Evolutionary conservation across 1,140 invertebrate species (phyloP).

Genomic region (Drosophila simulans): DNA sequence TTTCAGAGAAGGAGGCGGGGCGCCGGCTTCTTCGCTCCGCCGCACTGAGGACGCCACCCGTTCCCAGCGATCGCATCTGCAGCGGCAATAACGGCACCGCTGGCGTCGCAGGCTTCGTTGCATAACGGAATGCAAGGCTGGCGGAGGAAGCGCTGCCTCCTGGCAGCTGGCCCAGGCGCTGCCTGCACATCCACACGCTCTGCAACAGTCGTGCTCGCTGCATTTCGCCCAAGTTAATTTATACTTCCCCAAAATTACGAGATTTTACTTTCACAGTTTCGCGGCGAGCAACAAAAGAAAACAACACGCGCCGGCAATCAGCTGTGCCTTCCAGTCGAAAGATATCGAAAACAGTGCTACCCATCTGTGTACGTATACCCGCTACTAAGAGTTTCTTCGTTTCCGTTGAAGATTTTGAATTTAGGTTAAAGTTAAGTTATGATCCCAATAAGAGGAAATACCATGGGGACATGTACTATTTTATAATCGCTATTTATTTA

Average conservation of each 20-base stretch:
- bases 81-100: neutral
- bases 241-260: slow-evolving; percentile 4
- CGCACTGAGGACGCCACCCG: neutral
- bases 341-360: neutral
- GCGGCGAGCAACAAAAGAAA: slow-evolving; percentile 5
- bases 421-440: too few species aligned
- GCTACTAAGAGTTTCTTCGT: too few species aligned
- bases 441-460: too few species aligned
- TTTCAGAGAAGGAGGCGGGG: too few species aligned
- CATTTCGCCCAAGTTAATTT: slow-evolving; percentile 34
- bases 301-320: slow-evolving; percentile 40
- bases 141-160: neutral
- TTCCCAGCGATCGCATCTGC: neutral
- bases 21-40: slow-evolving; percentile 1
- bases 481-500: too few species aligned
- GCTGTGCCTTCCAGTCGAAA: slow-evolving; percentile 11
- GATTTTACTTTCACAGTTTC: neutral
- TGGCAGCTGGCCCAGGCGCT: slow-evolving; percentile 7
- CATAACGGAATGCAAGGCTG: slow-evolving; percentile 3
- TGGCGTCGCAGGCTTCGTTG: slow-evolving; percentile 1
- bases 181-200: slow-evolving; percentile 28
- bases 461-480: too few species aligned
- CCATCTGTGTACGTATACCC: neutral
- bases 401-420: neutral
- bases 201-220: slow-evolving; percentile 45